These are phyloP conservation scores for Drepanosiphum platanoidis DNA, from an alignment of 2,888 invertebrate genomes.

Conservation along the genomic window DNA sequence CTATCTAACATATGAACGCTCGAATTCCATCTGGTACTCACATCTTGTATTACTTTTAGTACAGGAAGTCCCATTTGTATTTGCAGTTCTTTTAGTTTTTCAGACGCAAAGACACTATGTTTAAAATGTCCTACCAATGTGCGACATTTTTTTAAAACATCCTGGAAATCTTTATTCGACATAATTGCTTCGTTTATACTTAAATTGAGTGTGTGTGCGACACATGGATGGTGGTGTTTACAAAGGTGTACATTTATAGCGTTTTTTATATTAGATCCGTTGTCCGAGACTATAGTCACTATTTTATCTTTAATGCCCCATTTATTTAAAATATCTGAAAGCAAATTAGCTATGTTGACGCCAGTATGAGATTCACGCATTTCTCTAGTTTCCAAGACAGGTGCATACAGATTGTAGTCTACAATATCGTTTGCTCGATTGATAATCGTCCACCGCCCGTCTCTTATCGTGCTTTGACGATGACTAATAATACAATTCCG, in stretches of 20 bases:
- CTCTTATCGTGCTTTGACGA: no score
- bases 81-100: constrained; percentile 64
- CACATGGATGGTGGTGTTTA: no score
- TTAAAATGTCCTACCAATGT: constrained; percentile 65
- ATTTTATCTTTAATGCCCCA: constrained; percentile 64
- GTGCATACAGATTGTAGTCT: constrained; percentile 63
- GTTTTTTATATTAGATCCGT: constrained; percentile 65
- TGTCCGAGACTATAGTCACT: constrained; percentile 65
- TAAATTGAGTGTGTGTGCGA: constrained; percentile 63
- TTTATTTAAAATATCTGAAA: constrained; percentile 64
- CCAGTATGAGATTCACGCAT: constrained; percentile 63
- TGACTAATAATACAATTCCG: no score
- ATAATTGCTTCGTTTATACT: constrained; percentile 7
- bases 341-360: constrained; percentile 63
- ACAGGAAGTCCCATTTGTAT: constrained; percentile 61
- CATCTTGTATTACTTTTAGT: constrained; percentile 65
- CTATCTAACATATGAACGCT: constrained; percentile 65
- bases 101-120: constrained; percentile 64
- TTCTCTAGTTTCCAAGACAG: constrained; percentile 64
- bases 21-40: constrained; percentile 65
- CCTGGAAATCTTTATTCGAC: constrained; percentile 11
- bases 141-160: constrained; percentile 64
- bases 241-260: constrained; percentile 65
- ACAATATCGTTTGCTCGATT: no score
- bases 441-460: no score